Evolutionary conservation across 2,797 vertebrate species (phyloP).

Genomic region (Anniella stebbinsi): DNA sequence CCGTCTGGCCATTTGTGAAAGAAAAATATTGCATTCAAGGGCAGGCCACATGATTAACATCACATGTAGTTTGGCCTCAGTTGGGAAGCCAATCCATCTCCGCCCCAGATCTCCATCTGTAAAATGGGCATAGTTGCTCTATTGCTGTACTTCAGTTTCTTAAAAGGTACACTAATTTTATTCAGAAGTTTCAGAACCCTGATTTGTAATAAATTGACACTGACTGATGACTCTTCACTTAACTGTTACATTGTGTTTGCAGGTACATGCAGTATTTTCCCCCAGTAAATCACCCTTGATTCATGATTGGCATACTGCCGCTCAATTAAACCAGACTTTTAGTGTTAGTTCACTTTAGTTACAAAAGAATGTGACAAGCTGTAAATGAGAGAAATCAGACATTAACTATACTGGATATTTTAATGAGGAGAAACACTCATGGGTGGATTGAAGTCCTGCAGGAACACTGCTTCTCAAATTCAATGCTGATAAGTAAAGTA

Average conservation of each 20-base stretch:
- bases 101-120: background rate
- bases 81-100: background rate
- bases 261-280: constrained; percentile 18
- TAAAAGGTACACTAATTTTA: background rate
- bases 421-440: constrained; percentile 8
- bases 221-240: background rate
- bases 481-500: background rate
- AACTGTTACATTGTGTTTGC: background rate
- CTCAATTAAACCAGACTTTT: background rate
- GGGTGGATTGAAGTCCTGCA: background rate
- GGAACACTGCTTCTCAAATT: background rate
- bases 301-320: background rate
- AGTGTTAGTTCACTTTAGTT: constrained; percentile 30
- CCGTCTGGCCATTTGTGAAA: background rate
- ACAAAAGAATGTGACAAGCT: background rate
- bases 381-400: background rate
- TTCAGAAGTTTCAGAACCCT: background rate
- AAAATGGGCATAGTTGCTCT: background rate
- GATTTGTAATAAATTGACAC: background rate
- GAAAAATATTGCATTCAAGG: background rate
- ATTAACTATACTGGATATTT: background rate
- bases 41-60: background rate
- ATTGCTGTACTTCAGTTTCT: background rate
- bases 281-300: constrained; percentile 2
- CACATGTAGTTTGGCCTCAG: background rate